Evolutionary conservation across 2,797 vertebrate species (phyloP), one percentile per base, ranked within the genome.

Genomic region (Agapornis canus): DNA sequence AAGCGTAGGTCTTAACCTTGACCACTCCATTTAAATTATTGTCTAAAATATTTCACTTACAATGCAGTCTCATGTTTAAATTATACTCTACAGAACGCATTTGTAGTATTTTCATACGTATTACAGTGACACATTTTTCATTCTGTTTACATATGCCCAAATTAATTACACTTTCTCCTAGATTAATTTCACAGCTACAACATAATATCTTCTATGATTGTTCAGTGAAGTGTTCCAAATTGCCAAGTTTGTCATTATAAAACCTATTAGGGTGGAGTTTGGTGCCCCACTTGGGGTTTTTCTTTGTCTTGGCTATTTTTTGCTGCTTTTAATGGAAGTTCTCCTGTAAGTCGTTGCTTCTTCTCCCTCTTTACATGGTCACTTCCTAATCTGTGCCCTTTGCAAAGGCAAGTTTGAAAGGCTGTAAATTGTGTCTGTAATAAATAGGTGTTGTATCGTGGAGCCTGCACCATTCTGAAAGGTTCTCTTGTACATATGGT

Each of bases 1-100:
- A 94, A 96, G 83, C 84, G 27, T 95, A 90, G 96, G 96, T 97
- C 95, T 96, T 92, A 95, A 94, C 97, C 94, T 96, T 96, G 97
- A 97, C 95, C 96, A 86, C 81, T 95, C 94, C 97, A 94, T 96
- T 94, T 96, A 96, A 92, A 94, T 94, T 94, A 91, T 96, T 52
- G 6, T 94, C 79, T 89, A 91, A 97, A 95, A 96, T 79, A 54
- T 78, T 94, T 95, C 69, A 90, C 26, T 88, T 81, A 81, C 86
- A 91, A 63, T 63, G 47, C 91, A 93, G 65, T 96, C 29, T 92
- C 43, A 5, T 93, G 70, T 96, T 95, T 96, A 94, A 98, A 95
- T 91, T 94, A 95, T 94, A 65, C 86, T 95, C 79, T 94, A 78
- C 81, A 72, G 92, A 94, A 91, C 31, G 89, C 23, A 56, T 95